phyloP scores from a whole-genome alignment of 1,140 invertebrate species.

The Pissodes strobi region DNA sequence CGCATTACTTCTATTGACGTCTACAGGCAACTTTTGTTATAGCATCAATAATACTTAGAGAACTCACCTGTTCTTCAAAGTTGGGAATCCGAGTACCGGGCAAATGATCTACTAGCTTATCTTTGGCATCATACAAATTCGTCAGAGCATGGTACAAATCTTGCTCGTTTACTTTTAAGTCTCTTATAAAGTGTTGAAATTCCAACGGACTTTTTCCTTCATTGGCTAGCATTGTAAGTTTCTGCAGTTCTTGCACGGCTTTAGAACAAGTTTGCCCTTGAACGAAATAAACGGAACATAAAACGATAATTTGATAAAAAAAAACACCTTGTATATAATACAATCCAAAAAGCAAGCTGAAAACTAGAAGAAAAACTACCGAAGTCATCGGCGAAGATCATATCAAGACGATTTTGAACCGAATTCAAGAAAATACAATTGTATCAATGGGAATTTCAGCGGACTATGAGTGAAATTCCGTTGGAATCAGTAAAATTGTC shows the following conservation, averaged over 20 bases:
- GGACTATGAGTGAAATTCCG: too few relatives aligned
- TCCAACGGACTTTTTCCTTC: slow-evolving; percentile 36
- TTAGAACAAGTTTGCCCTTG: slow-evolving; percentile 61
- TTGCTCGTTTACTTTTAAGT: slow-evolving; percentile 52
- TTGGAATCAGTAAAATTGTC: too few relatives aligned
- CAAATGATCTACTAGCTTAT: slow-evolving; percentile 46
- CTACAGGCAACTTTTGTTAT: too few relatives aligned
- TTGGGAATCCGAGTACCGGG: slow-evolving; percentile 59
- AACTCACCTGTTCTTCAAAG: slow-evolving; percentile 63
- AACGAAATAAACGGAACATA: slow-evolving; percentile 42
- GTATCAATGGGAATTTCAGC: too few relatives aligned
- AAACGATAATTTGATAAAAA: slow-evolving; percentile 47
- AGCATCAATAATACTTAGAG: neutral
- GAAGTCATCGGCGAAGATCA: too few relatives aligned
- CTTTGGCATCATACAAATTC: slow-evolving; percentile 44
- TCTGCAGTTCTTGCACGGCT: slow-evolving; percentile 65
- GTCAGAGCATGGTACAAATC: slow-evolving; percentile 42
- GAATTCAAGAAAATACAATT: too few relatives aligned
- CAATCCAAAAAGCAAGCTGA: too few relatives aligned
- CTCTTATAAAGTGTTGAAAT: slow-evolving; percentile 54
- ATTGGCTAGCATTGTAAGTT: slow-evolving; percentile 61
- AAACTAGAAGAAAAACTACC: too few relatives aligned
- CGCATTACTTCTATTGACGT: too few relatives aligned
- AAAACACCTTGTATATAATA: neutral
- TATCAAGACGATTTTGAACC: too few relatives aligned